A percentile compares a stretch with the other conserved stretches of the same genome.
phyloP scores from a whole-genome alignment of 2,113 vertebrate genomes.

The Aegithalos caudatus region DNA sequence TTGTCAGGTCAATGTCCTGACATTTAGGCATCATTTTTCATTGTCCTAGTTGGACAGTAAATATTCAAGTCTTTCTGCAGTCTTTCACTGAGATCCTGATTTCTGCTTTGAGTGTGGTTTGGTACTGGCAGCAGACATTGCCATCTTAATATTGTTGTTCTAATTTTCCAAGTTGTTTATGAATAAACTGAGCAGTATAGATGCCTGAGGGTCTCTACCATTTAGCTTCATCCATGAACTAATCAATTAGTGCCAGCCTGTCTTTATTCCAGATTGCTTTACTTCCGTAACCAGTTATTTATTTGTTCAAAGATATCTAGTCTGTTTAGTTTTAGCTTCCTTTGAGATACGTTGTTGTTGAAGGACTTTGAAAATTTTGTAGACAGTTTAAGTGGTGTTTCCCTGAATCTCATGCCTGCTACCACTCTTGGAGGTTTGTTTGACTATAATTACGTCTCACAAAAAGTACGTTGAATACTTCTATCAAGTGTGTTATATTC shows the following conservation, averaged over 20 bases:
- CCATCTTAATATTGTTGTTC: neutral
- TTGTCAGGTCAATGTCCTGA: neutral
- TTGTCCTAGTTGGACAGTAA: neutral
- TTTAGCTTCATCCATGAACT: neutral
- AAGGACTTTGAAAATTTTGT: neutral
- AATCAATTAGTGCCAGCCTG: neutral
- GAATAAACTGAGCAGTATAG: neutral
- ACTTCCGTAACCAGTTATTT: neutral
- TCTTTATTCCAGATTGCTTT: neutral
- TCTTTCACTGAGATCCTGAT: neutral
- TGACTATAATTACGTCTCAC: neutral
- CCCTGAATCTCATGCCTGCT: neutral
- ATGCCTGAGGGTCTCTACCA: neutral
- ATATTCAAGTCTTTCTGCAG: neutral
- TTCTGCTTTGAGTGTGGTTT: neutral
- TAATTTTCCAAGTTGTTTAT: neutral
- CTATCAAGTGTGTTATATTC: neutral
- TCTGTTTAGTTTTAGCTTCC: neutral
- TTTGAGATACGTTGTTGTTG: neutral
- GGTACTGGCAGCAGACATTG: neutral
- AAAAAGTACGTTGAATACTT: neutral
- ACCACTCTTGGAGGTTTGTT: neutral
- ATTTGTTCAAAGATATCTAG: neutral
- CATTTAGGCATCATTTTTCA: neutral
- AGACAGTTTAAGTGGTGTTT: neutral